These are phyloP conservation scores for Tragulus kanchil DNA, from an alignment of 2,113 vertebrate genomes.

Conservation along the genomic window DNA sequence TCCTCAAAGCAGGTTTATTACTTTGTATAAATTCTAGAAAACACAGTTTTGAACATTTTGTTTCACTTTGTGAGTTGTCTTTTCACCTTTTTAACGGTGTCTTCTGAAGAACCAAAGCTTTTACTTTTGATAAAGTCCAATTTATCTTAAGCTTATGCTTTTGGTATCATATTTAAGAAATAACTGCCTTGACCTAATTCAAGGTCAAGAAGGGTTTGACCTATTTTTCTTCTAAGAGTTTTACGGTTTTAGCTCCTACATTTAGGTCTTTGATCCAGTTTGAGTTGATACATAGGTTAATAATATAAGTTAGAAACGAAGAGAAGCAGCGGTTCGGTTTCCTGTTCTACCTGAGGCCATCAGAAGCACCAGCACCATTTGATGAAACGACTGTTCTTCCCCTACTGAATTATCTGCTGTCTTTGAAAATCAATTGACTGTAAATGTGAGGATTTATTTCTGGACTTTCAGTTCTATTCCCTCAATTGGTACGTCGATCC, in stretches of 20 bases:
- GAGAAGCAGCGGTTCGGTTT: background rate
- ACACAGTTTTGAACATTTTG: too few relatives aligned
- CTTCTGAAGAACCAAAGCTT: background rate
- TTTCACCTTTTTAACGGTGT: background rate
- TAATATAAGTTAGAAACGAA: background rate
- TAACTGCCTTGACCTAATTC: background rate
- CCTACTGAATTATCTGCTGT: background rate
- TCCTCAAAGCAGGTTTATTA: too few relatives aligned
- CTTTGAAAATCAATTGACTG: background rate
- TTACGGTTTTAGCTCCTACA: background rate
- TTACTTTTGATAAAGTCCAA: background rate
- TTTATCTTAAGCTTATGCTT: background rate
- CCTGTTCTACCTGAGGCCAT: background rate
- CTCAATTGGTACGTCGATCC: background rate
- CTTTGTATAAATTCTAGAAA: background rate
- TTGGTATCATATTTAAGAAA: background rate
- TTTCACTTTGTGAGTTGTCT: background rate
- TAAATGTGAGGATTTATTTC: background rate
- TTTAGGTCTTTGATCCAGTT: background rate
- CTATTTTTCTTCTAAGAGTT: background rate
- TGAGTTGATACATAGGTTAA: background rate
- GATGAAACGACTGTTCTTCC: background rate
- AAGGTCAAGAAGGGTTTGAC: background rate
- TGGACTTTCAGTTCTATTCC: background rate
- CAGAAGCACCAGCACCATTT: background rate